Evolutionary conservation across 64 coral and sea anemone species (phyloP), one percentile per base, ranked within the genome.

Genomic region (Cladopsammia gracilis): DNA sequence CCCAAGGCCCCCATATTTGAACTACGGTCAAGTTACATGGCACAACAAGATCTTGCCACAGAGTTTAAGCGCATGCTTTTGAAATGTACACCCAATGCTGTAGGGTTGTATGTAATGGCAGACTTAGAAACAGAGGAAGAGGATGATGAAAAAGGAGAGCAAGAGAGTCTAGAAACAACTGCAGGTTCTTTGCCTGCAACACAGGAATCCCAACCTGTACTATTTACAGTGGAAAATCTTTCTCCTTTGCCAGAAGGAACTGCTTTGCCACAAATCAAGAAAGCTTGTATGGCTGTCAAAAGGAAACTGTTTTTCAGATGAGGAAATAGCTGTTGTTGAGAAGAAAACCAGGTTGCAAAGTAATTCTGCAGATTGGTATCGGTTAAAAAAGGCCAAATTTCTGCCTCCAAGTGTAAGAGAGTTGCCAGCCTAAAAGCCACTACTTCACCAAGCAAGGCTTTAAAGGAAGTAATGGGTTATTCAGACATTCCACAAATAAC

Each of bases 331-430:
- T 73, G 25, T 70, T 75, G 78, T 85, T 83, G 90, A 92, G 43
- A 83, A 83, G 67, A 75, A 52, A 73, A 89, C 71, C n/a, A 92
- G 62, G 48, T 20, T 77, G 18, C 90, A 86, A 83, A 73, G 64
- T 62, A 26, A 93, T 2, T 66, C 24, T 43, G 15, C 20, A 49
- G 70, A 86, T 49, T 87, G 82, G 82, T 77, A 77, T 76, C 50
- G 65, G 9, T 78, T 62, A 93, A 86, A 52, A 86, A 56, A 11
- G 81, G 82, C 25, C 60, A n/a, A 13, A 93, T 86, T 78, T 77
- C 90, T 77, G 90, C 90, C n/a, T 86, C 59, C 0, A 93, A 93
- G 50, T 93, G 81, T 25, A 78, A 86, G 62, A 50, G 82, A 58
- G 56, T 86, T 67, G 51, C 25, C 25, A 78, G 60, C 51, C 72